These are phyloP conservation scores for Carlito syrichta DNA, from an alignment of 2,113 vertebrate genomes.

Conservation along the genomic window DNA sequence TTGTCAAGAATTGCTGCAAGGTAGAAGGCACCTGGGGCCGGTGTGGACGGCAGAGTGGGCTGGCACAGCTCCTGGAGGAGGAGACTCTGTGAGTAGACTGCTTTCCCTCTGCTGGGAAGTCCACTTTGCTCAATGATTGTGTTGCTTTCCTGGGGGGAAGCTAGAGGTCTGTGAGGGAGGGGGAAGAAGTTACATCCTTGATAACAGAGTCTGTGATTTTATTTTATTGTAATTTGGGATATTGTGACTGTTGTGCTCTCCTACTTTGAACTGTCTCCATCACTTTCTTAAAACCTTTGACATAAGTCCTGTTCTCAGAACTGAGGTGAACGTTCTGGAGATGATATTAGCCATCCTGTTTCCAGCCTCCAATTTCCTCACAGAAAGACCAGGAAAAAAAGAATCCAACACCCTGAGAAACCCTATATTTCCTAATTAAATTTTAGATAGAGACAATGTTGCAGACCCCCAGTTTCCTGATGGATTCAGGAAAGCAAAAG, in stretches of 20 bases:
- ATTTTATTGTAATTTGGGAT: background rate
- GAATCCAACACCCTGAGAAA: background rate
- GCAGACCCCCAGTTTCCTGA: background rate
- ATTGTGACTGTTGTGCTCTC: background rate
- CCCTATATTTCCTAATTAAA: background rate
- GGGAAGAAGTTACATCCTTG: background rate
- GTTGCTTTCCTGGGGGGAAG: background rate
- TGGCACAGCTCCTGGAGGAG: rapidly evolving
- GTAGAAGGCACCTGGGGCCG: conserved; percentile 10
- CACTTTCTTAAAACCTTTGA: background rate
- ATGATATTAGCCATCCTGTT: background rate
- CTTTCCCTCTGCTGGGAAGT: background rate
- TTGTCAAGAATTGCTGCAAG: conserved; percentile 48
- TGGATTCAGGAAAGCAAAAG: conserved; percentile 6
- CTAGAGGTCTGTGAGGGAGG: background rate
- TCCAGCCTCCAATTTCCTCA: background rate
- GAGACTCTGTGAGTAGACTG: conserved; percentile 15
- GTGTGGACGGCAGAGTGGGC: background rate
- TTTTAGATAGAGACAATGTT: background rate
- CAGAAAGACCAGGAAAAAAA: background rate
- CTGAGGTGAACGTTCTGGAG: background rate
- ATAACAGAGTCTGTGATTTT: conserved; percentile 46
- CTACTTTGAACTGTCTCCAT: background rate
- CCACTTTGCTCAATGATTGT: rapidly evolving
- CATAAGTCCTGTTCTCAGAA: background rate